Conservation (phyloP, 2,797 vertebrate genomes). For the Hirundo rustica region DNA sequence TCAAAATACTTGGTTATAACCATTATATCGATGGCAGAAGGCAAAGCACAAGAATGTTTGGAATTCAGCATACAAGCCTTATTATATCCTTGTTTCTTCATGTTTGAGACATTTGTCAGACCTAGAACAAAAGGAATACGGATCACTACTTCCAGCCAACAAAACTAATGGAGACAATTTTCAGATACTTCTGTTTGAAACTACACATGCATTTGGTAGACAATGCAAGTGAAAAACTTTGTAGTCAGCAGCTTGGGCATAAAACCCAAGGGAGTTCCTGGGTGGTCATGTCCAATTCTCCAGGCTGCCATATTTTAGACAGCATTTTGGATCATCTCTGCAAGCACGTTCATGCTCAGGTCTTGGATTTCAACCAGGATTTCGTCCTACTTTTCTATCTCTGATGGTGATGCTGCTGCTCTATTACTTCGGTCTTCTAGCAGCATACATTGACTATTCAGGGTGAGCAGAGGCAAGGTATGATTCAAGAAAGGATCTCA, state of each 20-base stretch:
- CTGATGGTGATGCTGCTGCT: not conserved
- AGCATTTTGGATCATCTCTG: not conserved
- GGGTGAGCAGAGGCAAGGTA: not conserved
- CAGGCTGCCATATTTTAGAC: not conserved
- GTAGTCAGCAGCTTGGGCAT: not conserved
- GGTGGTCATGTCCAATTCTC: not conserved
- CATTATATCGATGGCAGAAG: not conserved
- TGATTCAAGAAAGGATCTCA: not conserved
- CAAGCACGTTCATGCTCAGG: not conserved
- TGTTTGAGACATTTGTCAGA: accelerated
- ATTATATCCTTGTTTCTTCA: not conserved
- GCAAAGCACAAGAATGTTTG: not conserved
- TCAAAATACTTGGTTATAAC: not conserved
- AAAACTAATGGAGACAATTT: not conserved
- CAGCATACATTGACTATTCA: not conserved
- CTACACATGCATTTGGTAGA: not conserved
- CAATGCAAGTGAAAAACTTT: not conserved
- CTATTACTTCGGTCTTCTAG: not conserved
- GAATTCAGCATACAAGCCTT: not conserved
- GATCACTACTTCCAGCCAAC: not conserved
- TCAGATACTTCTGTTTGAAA: not conserved
- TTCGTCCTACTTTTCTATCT: not conserved
- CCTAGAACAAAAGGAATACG: not conserved
- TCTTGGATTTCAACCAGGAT: not conserved
- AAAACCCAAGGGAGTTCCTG: not conserved